Percentiles rank a stretch among this genome's conserved stretches.
Conservation (phyloP, 2,888 invertebrate species). For the Subacronicta megacephala region DNA sequence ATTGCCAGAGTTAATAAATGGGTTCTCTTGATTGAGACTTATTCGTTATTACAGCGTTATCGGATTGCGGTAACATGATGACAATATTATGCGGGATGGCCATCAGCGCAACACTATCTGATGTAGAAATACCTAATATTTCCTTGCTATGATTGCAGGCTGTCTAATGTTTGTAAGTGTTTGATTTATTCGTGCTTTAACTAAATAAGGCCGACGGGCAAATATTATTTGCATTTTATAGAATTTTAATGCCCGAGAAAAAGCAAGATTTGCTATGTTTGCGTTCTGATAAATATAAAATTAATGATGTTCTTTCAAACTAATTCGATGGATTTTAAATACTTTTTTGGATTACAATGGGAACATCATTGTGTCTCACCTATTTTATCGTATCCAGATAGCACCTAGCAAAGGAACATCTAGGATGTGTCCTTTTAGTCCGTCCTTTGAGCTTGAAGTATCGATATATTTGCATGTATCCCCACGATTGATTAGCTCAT, state of each 20-base stretch:
- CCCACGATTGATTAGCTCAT: slow-evolving; percentile 63
- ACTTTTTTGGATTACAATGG: no score
- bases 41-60: slow-evolving; percentile 76
- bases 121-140: slow-evolving; percentile 60
- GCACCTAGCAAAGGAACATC: no score
- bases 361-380: no score
- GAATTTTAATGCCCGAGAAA: not conserved
- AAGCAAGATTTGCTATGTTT: no score
- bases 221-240: not conserved
- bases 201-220: slow-evolving; percentile 4
- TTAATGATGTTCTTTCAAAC: no score
- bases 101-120: slow-evolving; percentile 62
- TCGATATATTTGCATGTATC: slow-evolving; percentile 61
- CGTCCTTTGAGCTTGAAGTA: not conserved
- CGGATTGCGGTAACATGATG: slow-evolving; percentile 66
- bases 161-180: slow-evolving; percentile 29
- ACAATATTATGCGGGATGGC: slow-evolving; percentile 69
- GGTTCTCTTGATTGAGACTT: slow-evolving; percentile 78
- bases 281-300: not conserved
- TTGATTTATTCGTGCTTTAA: slow-evolving; percentile 22
- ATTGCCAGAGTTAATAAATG: slow-evolving; percentile 76
- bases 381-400: no score
- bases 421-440: not conserved
- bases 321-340: no score
- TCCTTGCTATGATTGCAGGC: slow-evolving; percentile 33